Percentiles rank a stretch among this genome's conserved stretches.
Conservation (phyloP, 2,797 vertebrate species). For the Nyctalus aviator region DNA sequence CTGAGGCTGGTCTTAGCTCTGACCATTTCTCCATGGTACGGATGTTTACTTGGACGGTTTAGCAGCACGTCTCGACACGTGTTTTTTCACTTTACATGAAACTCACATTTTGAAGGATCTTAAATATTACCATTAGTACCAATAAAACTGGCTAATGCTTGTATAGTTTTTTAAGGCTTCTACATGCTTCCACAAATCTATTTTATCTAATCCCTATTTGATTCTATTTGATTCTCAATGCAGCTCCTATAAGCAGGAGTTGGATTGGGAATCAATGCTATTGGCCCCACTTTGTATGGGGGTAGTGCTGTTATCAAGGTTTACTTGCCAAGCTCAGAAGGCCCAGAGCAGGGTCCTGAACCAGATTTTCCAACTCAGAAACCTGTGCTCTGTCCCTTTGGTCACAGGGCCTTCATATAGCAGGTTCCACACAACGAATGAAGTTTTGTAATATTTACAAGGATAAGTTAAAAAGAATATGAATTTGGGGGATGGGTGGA, state of each 20-base stretch:
- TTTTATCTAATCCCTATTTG: background rate
- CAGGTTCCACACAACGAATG: background rate
- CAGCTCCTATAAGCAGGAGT: background rate
- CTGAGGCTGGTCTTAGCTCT: background rate
- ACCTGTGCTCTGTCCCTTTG: background rate
- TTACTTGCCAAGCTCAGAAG: background rate
- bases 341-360: background rate
- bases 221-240: slow-evolving; percentile 8
- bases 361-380: slow-evolving; percentile 3
- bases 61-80: background rate
- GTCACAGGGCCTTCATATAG: background rate
- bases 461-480: slow-evolving; percentile 18
- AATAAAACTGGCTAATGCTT: background rate
- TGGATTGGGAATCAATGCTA: no score
- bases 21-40: background rate
- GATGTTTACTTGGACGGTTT: background rate
- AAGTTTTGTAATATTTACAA: slow-evolving; percentile 52
- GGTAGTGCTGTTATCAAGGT: background rate
- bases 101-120: background rate
- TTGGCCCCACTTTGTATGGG: background rate
- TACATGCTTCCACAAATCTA: background rate
- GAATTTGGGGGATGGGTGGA: background rate
- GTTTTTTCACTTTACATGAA: background rate
- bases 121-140: background rate
- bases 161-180: slow-evolving; percentile 9